Evolutionary conservation across 2,113 vertebrate genomes (phyloP), one percentile per base, ranked within the genome.

Genomic region (Phalacrocorax aristotelis): DNA sequence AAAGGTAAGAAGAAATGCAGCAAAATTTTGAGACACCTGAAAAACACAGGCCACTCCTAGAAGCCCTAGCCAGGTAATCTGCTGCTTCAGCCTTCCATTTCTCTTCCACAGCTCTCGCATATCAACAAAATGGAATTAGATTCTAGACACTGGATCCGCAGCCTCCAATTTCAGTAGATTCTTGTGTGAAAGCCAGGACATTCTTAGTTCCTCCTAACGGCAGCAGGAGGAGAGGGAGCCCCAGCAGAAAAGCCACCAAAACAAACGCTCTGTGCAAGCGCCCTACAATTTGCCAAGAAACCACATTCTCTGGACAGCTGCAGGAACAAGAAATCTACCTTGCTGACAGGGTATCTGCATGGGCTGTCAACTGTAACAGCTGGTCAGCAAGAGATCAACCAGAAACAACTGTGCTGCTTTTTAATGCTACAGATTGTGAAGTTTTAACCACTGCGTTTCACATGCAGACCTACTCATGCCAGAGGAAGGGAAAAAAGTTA

Each of bases 391-490:
- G 23, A 94, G 71, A 32, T 88, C 46, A 83, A 68, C 29, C 36
- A 42, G 17, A 80, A 92, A 30, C 21, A 74, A 44, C n/a, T 14
- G 10, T 22, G 40, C n/a, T 51, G 38, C 15, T 75, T 69, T 69
- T 49, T 29, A 16, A 46, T 46, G n/a, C 40, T 55, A 34, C 25
- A 48, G 36, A 75, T 2, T 5, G 7, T 29, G 6, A 78, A 55
- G 14, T 27, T 88, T 66, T 79, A 83, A 83, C 62, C 16, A 70
- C 6, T 0, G 0, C 0, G 0, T 52, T 83, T 62, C 42, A 64
- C 1, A 0, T 19, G 22, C 25, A 82, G 61, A 40, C 1, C 10
- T 46, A 70, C 1, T 10, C 19, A 57, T 10, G 14, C 3, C 21
- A 48, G 32, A 69, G 21, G 18, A 46, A 3, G 13, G 4, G 2